phyloP scores from a whole-genome alignment of 2,888 invertebrate species.

The Loripinus fragilis region DNA sequence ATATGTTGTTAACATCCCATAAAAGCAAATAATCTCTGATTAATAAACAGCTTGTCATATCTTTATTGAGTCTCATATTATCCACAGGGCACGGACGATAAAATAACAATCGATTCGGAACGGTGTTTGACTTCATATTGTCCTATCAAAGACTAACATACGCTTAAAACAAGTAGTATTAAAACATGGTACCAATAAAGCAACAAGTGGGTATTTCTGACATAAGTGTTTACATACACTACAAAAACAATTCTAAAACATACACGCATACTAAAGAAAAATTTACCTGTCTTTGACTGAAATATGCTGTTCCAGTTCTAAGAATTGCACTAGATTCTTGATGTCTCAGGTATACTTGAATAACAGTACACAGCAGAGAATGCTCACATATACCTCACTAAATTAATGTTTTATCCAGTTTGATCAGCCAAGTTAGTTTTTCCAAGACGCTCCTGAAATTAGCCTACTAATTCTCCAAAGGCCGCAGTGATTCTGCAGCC shows the following conservation, averaged over 20 bases:
- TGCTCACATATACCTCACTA: background rate
- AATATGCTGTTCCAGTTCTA: background rate
- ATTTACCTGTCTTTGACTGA: background rate
- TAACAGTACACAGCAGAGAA: too few relatives aligned
- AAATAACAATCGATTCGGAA: too few relatives aligned
- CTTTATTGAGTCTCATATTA: background rate
- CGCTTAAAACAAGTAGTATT: too few relatives aligned
- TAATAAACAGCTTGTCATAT: background rate
- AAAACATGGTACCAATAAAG: too few relatives aligned
- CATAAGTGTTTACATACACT: too few relatives aligned
- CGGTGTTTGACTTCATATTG: too few relatives aligned
- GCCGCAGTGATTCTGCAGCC: conserved; percentile 2
- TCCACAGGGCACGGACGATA: too few relatives aligned
- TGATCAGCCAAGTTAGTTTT: background rate
- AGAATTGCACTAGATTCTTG: background rate
- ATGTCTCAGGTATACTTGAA: background rate
- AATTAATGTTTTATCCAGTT: background rate
- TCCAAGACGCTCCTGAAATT: background rate
- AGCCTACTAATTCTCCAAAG: background rate
- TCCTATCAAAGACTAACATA: too few relatives aligned
- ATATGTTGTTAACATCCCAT: background rate
- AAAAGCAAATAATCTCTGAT: background rate
- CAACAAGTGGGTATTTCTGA: too few relatives aligned
- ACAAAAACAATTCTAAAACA: too few relatives aligned
- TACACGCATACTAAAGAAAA: too few relatives aligned